Base-by-base conservation (phyloP, 2,888 invertebrate species). In the Drosophila borborema region DNA sequence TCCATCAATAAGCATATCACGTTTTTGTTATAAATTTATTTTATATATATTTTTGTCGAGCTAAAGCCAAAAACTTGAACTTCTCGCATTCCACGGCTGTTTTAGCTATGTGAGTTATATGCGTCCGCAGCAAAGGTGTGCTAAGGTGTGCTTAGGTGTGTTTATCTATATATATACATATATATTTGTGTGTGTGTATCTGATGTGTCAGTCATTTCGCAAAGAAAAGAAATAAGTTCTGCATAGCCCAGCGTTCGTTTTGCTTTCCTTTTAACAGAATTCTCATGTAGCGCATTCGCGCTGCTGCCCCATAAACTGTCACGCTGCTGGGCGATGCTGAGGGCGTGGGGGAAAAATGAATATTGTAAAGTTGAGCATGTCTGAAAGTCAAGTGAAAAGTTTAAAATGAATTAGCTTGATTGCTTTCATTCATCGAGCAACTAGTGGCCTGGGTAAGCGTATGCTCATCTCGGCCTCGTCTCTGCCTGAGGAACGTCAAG, bases 11-110 rank as follows among this genome's bases (percentile, higher is more conserved):
- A 86, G 80, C 89, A 81, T 69, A 76, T 87, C 86, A 86, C 89
- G 86, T 89, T 82, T 85, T 82, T 77, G 87, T 87, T 89, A 86
- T 87, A 89, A 86, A 86, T 89, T 87, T 84, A 77, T 81, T 86
- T 87, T 89, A 89, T 58, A 58, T 41, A 86, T 81, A 74, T 77
- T 86, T 81, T 77, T 65, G 48, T 61, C 66, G 60, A 59, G 65
- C 63, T 51, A 48, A 49, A 65, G 67, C 66, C 60, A 53, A 53
- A 64, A 74, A 59, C 54, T 74, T 60, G 56, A 61, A 20, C 49
- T 70, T 64, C 23, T 48, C 55, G 36, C 12, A 40, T 41, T 49
- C 63, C 63, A 31, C 54, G 66, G 64, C 49, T 64, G 54, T 31
- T 18, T 18, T 49, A 5, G 31, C 49, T 18, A 10, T 28, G 48